Evolutionary conservation across 2,113 vertebrate genomes (phyloP), one percentile per base, ranked within the genome.

Genomic region (Parus major): DNA sequence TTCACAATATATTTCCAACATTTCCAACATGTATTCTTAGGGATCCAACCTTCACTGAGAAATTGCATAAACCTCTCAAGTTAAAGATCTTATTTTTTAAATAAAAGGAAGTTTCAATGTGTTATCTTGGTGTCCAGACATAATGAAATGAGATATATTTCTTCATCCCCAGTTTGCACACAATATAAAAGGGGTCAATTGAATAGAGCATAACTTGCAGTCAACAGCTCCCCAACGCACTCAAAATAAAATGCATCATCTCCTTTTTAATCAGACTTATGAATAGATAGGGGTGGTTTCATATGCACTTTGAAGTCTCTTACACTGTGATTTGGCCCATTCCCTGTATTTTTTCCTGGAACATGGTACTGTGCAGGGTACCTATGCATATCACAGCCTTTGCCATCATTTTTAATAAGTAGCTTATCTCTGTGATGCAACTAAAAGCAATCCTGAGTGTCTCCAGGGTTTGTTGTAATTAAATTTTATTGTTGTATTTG

Each of bases 401-500:
- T 86, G 57, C 87, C 39, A 35, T 93, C 23, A 63, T 89, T 97
- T 95, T 95, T 95, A 93, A 93, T 96, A 96, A 95, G 89, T 50
- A 69, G 57, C 86, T 95, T 96, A 96, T 94, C 93, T 94, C 81
- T 93, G 66, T 82, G 78, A 72, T 95, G 78, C 66, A 93, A 95
- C 91, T 93, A 82, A 95, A 96, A 95, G 91, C 69, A 92, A 92
- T 87, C 69, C 69, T 64, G 53, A 89, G 73, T 85, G 84, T 95
- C 94, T 95, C 70, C 81, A 79, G 93, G 95, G 81, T 81, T 93
- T 87, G 57, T 64, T 95, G 89, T 96, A 95, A 96, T 95, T 95
- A 95, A 82, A 95, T 95, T 95, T 95, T 95, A 85, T 95, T 94
- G 86, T 94, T 92, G 77, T 79, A 69, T 93, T 95, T 92, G 65